Evolutionary conservation across 1,140 invertebrate species (phyloP).

Genomic region (Lepidotrigona ventralis): DNA sequence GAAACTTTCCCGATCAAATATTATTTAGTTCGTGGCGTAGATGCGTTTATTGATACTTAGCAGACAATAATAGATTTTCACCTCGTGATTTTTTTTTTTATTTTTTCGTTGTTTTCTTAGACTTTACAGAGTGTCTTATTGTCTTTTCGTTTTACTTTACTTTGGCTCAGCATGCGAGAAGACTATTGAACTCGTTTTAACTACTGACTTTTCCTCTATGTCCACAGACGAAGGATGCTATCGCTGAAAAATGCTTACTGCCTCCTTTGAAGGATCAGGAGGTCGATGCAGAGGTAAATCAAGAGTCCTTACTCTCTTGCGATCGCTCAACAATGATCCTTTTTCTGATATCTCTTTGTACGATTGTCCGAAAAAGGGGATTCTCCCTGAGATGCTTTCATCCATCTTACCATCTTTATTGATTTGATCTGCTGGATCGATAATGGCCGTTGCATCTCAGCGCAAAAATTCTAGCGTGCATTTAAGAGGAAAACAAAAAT

Average conservation of each 20-base stretch:
- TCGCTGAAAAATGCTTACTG: slow-evolving; percentile 57
- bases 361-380: slow-evolving; percentile 41
- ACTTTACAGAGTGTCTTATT: not conserved
- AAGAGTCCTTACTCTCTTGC: slow-evolving; percentile 42
- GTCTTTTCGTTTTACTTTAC: slow-evolving; percentile 23
- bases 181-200: slow-evolving; percentile 14
- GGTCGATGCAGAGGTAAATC: slow-evolving; percentile 66
- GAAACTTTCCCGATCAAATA: too few species aligned
- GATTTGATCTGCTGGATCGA: not conserved
- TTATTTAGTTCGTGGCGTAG: too few species aligned
- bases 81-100: not conserved
- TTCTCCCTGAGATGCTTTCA: slow-evolving; percentile 9
- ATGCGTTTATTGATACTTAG: too few species aligned
- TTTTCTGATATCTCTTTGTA: slow-evolving; percentile 40
- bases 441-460: not conserved
- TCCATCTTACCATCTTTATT: not conserved
- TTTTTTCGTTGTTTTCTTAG: slow-evolving; percentile 15
- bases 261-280: slow-evolving; percentile 58
- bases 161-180: not conserved
- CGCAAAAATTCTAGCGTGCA: not conserved
- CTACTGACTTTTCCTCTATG: slow-evolving; percentile 54
- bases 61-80: too few species aligned
- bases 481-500: not conserved
- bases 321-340: slow-evolving; percentile 35
- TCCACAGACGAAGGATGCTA: slow-evolving; percentile 48